Base-by-base conservation (phyloP, 2,888 invertebrate species). In the Amphipoea lucens region DNA sequence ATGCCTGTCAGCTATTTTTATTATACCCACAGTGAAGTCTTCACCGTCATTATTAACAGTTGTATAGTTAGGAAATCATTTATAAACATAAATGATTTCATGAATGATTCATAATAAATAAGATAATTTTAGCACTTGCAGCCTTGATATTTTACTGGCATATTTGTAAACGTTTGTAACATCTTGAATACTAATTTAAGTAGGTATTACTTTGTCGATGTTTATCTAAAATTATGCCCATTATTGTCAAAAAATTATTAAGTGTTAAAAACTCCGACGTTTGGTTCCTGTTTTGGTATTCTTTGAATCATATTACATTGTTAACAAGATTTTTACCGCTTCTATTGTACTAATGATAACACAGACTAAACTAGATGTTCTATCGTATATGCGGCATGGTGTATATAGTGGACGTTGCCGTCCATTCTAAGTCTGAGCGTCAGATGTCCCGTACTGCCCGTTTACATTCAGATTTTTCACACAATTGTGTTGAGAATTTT, bases 161-260 rank as follows among this genome's bases (percentile, higher is more conserved):
- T 85, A 85, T 85, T 88, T 81, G 86, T 76, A 85, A 86, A 79
- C 29, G 76, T 81, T 83, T 66, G 80, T 81, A 85, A 69, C 87
- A 82, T 90, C 89, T 90, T 87, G 85, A 87, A 90, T 90, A 78
- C 76, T 88, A 88, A 88, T 90, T 42, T 76, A 68, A 74, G 57
- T 69, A 42, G 40, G 40, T 40, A 36, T 66, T 77, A 76, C 63
- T 78, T 74, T 20, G 77, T 60, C 14, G 76, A 88, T 85, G 69
- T 60, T 84, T 85, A 85, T 85, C 82, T 81, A 3, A 72, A 74
- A 7, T 71, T 68, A 81, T 57, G 51, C 17, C 42, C 40, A 60
- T 74, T 75, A 66, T 40, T 40, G 60, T 68, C 45, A 57, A 36
- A 73, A 70, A 48, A 76, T 11, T 0, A 73, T 57, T 60, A 40